Conservation (phyloP, 2,797 vertebrate genomes). For the Acridotheres tristis region DNA sequence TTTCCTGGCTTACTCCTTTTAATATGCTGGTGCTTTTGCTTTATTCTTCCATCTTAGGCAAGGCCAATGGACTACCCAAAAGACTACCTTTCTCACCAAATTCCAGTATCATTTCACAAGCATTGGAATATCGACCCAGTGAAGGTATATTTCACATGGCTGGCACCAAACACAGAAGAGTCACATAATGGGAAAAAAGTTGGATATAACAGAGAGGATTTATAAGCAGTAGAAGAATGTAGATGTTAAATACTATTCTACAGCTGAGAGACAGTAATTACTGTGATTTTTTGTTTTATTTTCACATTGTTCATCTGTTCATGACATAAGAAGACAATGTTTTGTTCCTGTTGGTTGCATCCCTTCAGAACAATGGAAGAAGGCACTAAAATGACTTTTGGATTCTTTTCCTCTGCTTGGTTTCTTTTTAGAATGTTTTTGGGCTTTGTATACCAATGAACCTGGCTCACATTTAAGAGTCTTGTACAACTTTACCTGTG, state of each 20-base stretch:
- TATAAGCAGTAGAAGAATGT: slow-evolving; percentile 75
- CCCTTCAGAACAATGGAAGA: neutral
- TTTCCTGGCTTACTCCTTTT: neutral
- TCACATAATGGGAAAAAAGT: slow-evolving; percentile 39
- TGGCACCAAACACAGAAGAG: slow-evolving; percentile 74
- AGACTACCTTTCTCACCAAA: slow-evolving; percentile 91
- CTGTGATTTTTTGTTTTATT: neutral
- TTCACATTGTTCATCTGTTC: neutral
- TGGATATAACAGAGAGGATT: slow-evolving; percentile 81
- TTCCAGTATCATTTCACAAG: slow-evolving; percentile 96
- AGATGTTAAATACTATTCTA: neutral
- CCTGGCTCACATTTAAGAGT: neutral
- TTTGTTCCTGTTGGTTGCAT: neutral
- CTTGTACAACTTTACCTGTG: neutral
- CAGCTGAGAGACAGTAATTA: neutral
- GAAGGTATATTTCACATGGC: slow-evolving; percentile 89
- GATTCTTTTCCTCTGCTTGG: neutral
- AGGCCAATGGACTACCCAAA: slow-evolving; percentile 92
- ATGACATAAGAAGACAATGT: neutral
- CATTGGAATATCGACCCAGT: slow-evolving; percentile 96
- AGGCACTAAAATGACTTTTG: neutral
- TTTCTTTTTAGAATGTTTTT: neutral
- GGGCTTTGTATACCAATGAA: neutral
- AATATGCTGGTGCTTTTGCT: neutral
- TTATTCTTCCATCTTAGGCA: slow-evolving; percentile 78